Base-by-base conservation (phyloP, 2,797 vertebrate genomes). In the Dryobates pubescens region DNA sequence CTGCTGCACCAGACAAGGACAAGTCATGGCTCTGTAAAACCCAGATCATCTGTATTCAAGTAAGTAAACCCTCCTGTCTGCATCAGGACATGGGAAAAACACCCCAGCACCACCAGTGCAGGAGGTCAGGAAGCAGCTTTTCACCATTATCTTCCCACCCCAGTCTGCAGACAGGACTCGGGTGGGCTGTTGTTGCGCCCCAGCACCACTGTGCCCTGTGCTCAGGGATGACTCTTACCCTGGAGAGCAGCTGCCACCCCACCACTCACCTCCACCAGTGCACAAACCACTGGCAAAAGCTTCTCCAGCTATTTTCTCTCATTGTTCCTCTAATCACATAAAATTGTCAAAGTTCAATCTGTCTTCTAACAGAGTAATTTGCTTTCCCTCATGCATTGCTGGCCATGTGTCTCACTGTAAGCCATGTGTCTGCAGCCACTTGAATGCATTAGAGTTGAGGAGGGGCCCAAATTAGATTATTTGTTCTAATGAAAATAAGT, bases 251-350 rank as follows among this genome's bases (percentile, higher is more conserved):
- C 56, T 49, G 29, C 68, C 72, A 56, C 23, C 13, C 59, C 47
- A 29, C 24, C 68, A 59, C 43, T 64, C 86, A n/a, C 15, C 84
- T 67, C 74, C 91, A 75, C 45, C 74, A 88, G 41, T 7, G 1
- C 71, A 22, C 0, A 0, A 82, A 29, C 68, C 77, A 24, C 51
- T 12, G 47, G 20, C 5, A 1, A 20, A 58, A 57, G 64, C 84
- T 86, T 69, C 86, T 67, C 88, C 85, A 19, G 51, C 54, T 47
- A 69, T 93, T 75, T 53, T 75, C 73, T 82, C 84, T 77, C 63
- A 92, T 87, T 86, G 63, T 72, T 88, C 61, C 77, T 76, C 71
- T 96, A 95, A 97, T 95, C 53, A 68, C 56, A 95, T 92, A 82
- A 71, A 72, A 65, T 45, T 27, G 32, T 47, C 71, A 2, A 32